Evolutionary conservation across 2,888 invertebrate species (phyloP).

Genomic region (Pristionchus arcanus): DNA sequence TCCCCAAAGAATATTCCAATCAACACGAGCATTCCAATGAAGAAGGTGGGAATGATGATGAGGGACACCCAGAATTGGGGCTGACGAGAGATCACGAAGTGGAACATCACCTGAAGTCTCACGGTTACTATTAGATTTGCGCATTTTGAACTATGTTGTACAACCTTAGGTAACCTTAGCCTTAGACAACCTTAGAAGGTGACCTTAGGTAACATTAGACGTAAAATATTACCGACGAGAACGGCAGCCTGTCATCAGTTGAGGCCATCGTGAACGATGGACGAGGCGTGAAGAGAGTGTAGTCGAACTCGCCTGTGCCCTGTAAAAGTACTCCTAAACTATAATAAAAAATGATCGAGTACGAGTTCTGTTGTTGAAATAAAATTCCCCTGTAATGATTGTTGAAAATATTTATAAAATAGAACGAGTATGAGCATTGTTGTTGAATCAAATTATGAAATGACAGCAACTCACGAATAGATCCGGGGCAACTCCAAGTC

Average conservation of each 20-base stretch:
- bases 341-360: too few relatives aligned
- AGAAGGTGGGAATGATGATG: neutral
- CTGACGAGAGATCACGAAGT: slow-evolving; percentile 22
- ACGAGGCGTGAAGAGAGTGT: neutral
- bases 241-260: neutral
- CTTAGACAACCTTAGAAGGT: too few relatives aligned
- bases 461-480: neutral
- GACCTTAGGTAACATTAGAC: too few relatives aligned
- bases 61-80: slow-evolving; percentile 7
- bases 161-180: too few relatives aligned
- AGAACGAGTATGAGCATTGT: too few relatives aligned
- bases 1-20: slow-evolving; percentile 13
- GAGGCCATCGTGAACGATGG: neutral
- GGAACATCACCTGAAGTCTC: neutral
- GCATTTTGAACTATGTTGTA: too few relatives aligned
- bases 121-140: too few relatives aligned
- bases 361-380: too few relatives aligned
- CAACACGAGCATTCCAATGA: neutral
- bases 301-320: slow-evolving; percentile 24
- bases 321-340: neutral
- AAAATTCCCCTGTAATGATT: too few relatives aligned
- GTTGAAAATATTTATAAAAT: too few relatives aligned
- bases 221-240: neutral
- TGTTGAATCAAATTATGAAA: too few relatives aligned
- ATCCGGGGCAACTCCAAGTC: neutral